Evolutionary conservation across 53 echinoderm and acorn worm species (phyloP).

Genomic region (Antedon mediterranea): DNA sequence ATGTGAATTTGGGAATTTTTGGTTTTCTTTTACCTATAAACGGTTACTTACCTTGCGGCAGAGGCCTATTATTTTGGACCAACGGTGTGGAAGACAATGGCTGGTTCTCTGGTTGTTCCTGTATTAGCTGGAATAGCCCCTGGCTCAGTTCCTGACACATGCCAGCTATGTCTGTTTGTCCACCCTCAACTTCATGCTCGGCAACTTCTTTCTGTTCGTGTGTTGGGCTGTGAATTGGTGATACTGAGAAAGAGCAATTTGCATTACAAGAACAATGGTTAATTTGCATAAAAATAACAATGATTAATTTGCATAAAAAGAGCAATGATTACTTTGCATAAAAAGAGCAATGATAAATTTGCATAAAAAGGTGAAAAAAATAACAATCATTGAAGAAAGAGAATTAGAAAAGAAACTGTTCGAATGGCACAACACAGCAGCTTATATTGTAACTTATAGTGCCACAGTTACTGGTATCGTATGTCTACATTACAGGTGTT

Average conservation of each 20-base stretch:
- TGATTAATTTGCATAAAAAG: background rate
- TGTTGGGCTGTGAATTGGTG: slow-evolving; percentile 26
- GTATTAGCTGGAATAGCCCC: slow-evolving; percentile 37
- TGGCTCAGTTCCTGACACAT: slow-evolving; percentile 51
- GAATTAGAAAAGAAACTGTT: too few species aligned
- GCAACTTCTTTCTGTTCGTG: background rate
- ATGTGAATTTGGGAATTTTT: too few species aligned
- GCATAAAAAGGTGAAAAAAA: background rate
- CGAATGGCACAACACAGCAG: too few species aligned
- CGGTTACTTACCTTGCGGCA: slow-evolving; percentile 3
- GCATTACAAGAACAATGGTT: background rate
- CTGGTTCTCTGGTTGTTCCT: slow-evolving; percentile 10
- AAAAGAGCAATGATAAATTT: too few species aligned
- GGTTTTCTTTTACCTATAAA: too few species aligned
- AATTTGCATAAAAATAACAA: background rate
- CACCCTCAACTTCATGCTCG: background rate
- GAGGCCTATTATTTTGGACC: slow-evolving; percentile 12
- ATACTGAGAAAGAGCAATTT: background rate
- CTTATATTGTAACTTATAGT: too few species aligned
- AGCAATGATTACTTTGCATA: too few species aligned
- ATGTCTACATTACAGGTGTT: too few species aligned
- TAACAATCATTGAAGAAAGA: too few species aligned
- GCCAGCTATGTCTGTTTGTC: slow-evolving; percentile 22
- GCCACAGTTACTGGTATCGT: too few species aligned
- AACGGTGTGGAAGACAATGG: background rate